phyloP scores from a whole-genome alignment of 2,797 vertebrate genomes.

The Hoplostethus mediterraneus region DNA sequence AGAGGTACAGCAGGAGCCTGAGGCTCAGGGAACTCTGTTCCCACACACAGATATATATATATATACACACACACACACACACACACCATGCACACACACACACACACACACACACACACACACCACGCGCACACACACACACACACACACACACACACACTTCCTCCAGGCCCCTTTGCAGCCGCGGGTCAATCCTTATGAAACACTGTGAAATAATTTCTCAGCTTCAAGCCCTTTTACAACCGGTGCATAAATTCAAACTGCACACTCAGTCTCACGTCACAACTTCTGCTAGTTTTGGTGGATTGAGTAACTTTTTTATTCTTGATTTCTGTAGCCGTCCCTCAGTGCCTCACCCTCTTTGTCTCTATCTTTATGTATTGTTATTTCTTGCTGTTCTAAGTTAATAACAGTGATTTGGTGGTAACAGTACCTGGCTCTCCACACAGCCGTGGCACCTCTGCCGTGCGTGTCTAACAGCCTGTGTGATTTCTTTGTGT shows the following conservation, averaged over 20 bases:
- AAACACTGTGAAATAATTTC: slow-evolving; percentile 77
- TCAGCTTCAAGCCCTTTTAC: slow-evolving; percentile 54
- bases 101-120: slow-evolving; percentile 4
- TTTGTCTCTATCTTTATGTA: not conserved
- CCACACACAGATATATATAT: not conserved
- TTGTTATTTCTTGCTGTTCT: slow-evolving; percentile 11
- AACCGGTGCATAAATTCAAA: slow-evolving; percentile 46
- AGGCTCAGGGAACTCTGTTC: slow-evolving; percentile 47
- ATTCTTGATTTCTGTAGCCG: slow-evolving; percentile 17
- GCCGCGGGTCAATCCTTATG: slow-evolving; percentile 76
- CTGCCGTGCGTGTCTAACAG: slow-evolving; percentile 31
- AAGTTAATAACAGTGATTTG: slow-evolving; percentile 19
- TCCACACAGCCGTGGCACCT: not conserved
- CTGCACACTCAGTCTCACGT: slow-evolving; percentile 33
- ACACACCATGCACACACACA: not conserved
- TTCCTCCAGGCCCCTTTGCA: slow-evolving; percentile 59
- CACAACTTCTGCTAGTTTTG: slow-evolving; percentile 38
- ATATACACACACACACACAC: too few relatives aligned
- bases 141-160: slow-evolving; percentile 12
- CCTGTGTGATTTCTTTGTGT: slow-evolving; percentile 36
- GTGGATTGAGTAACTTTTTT: slow-evolving; percentile 48
- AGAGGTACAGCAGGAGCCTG: slow-evolving; percentile 60
- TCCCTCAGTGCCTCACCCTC: not conserved
- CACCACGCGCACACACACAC: slow-evolving; percentile 9
- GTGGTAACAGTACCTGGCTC: slow-evolving; percentile 28